Evolutionary conservation across 2,113 vertebrate species (phyloP).

Genomic region (Nothocercus nigrocapillus): DNA sequence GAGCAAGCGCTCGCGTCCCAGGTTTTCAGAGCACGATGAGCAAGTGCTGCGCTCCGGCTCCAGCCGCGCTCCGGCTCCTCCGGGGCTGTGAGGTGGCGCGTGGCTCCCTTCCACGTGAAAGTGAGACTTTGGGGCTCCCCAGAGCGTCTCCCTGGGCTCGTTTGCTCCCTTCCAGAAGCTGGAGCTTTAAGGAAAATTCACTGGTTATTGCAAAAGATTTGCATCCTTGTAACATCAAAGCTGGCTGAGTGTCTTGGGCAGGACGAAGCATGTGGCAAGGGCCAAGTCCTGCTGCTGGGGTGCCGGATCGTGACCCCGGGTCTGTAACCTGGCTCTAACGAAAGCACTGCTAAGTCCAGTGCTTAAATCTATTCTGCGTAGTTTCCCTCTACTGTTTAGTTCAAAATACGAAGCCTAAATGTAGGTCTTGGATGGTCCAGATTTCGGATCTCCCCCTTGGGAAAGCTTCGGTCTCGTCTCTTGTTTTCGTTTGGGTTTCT

Average conservation of each 20-base stretch:
- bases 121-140: not conserved
- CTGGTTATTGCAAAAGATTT: not conserved
- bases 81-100: too few relatives aligned
- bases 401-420: conserved; percentile 63
- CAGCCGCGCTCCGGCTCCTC: not conserved
- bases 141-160: not conserved
- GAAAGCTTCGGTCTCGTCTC: conserved; percentile 52
- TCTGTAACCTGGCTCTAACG: not conserved
- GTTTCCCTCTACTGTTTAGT: conserved; percentile 60
- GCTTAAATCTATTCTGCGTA: conserved; percentile 48
- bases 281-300: rapidly evolving
- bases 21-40: too few relatives aligned
- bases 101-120: not conserved
- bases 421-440: conserved; percentile 25
- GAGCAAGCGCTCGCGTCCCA: too few relatives aligned
- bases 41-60: not conserved
- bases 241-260: not conserved
- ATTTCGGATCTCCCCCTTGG: conserved; percentile 39
- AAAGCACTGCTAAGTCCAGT: conserved; percentile 52
- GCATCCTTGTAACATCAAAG: not conserved
- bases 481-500: conserved; percentile 59
- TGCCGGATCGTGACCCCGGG: not conserved
- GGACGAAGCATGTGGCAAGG: not conserved
- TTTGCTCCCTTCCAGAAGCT: not conserved
- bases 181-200: not conserved